Conservation (phyloP, 2,113 vertebrate genomes). For the Tympanuchus pallidicinctus region DNA sequence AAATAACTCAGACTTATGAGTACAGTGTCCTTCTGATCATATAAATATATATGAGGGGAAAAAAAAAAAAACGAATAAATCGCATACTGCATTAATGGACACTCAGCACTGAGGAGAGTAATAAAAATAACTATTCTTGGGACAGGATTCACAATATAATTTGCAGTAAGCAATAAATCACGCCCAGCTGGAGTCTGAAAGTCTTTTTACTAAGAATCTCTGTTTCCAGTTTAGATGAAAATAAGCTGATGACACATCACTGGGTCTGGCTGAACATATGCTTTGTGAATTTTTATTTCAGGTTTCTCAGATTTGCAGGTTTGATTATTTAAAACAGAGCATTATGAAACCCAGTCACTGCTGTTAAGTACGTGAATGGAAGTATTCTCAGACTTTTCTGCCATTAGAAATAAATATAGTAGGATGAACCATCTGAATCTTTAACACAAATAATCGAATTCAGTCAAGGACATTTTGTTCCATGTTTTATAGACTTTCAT, state of each 20-base stretch:
- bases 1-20: slow-evolving; percentile 31
- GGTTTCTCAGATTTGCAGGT: slow-evolving; percentile 48
- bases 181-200: neutral
- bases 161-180: slow-evolving; percentile 42
- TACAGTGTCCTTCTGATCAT: slow-evolving; percentile 4
- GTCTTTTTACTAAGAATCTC: slow-evolving; percentile 15
- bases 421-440: slow-evolving; percentile 21
- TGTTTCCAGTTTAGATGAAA: slow-evolving; percentile 49
- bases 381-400: slow-evolving; percentile 42
- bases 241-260: slow-evolving; percentile 48
- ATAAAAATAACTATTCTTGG: slow-evolving; percentile 6
- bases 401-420: slow-evolving; percentile 22
- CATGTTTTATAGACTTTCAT: slow-evolving; percentile 2
- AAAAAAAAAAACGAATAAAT: slow-evolving; percentile 25
- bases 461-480: slow-evolving; percentile 4
- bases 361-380: slow-evolving; percentile 18
- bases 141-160: slow-evolving; percentile 37
- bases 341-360: slow-evolving; percentile 33
- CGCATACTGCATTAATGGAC: neutral
- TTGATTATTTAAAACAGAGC: slow-evolving; percentile 50
- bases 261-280: slow-evolving; percentile 23
- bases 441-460: slow-evolving; percentile 47
- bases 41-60: neutral
- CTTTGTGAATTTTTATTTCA: slow-evolving; percentile 52
- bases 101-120: slow-evolving; percentile 8